Base-by-base conservation (phyloP, 2,888 invertebrate genomes). In the Branchipolynoe longqiensis region DNA sequence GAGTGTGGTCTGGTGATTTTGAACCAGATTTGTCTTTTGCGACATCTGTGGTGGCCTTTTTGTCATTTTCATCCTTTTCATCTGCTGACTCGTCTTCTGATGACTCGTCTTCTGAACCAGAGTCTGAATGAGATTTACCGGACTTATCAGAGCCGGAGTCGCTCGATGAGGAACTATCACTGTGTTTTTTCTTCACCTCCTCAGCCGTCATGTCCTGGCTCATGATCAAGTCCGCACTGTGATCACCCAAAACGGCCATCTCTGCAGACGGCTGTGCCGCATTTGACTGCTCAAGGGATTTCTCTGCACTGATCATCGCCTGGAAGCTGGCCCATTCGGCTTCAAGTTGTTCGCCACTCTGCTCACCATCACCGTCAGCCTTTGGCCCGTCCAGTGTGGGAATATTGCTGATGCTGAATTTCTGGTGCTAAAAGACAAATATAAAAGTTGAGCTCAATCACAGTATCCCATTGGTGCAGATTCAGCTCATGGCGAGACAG, bases 301-400 rank as follows among this genome's bases (percentile, higher is more conserved):
- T 18, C 4, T 78, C 82, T 6, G 36, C 36, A n/a, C 86, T 89
- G 41, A 92, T 90, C 89, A 92, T 88, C 86, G 90, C 90, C 86
- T 91, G 91, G 90, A 92, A 92, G 1, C 91, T 90, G 74, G 90
- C 89, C 91, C 91, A 92, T 86, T 92, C 92, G 4, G 90, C 89
- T 59, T 90, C 86, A 28, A 87, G 64, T 36, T 88, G 73, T 87
- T 82, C 83, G n/a, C 78, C 48, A 48, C 31, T 78, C 2, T 36
- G 33, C 69, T 33, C 82, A 41, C n/a, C 25, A 25, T 81, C 48
- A 28, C 14, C 22, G 22, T 69, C 69, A 22, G 33, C 36, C 18
- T 69, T 38, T 62, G 62, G n/a, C n/a, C n/a, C n/a, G n/a, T n/a
- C n/a, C n/a, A n/a, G n/a, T n/a, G n/a, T n/a, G n/a, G n/a, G n/a